A percentile compares a stretch with the other conserved stretches of the same genome.
Evolutionary conservation across 2,888 invertebrate genomes (phyloP).

Genomic region (Drosophila trichaetosa): DNA sequence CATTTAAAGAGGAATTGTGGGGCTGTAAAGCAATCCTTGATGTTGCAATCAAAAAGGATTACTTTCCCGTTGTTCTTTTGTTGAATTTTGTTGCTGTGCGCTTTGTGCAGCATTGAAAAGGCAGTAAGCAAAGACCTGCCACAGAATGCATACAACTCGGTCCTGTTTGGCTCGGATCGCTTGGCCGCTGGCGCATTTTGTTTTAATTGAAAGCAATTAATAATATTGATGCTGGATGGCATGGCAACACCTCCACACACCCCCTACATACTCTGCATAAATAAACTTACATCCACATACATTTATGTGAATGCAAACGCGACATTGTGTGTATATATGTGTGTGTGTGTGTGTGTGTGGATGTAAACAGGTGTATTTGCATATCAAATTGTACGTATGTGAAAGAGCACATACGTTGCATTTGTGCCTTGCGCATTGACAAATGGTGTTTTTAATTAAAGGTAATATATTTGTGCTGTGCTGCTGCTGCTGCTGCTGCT

Average conservation of each 20-base stretch:
- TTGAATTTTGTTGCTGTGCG: background rate
- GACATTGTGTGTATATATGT: background rate
- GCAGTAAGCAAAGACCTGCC: background rate
- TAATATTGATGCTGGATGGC: slow-evolving; percentile 54
- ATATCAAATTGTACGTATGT: background rate
- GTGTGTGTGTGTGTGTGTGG: background rate
- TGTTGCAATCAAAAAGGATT: slow-evolving; percentile 5
- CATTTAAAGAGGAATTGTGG: background rate
- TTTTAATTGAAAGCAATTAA: slow-evolving; percentile 70
- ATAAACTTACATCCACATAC: slow-evolving; percentile 25
- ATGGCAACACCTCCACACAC: slow-evolving; percentile 20
- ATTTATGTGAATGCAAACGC: background rate
- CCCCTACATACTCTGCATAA: background rate
- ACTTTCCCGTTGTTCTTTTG: background rate
- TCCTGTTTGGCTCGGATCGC: background rate
- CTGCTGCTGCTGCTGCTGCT: background rate
- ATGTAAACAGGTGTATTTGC: slow-evolving; percentile 9
- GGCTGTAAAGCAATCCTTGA: background rate
- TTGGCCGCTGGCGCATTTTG: slow-evolving; percentile 30
- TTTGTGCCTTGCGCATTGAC: slow-evolving; percentile 37
- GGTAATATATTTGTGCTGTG: slow-evolving; percentile 61
- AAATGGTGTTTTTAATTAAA: slow-evolving; percentile 68
- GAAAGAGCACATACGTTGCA: slow-evolving; percentile 1
- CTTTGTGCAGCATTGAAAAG: background rate
- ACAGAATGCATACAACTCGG: background rate